Conservation (phyloP, 2,888 invertebrate species). For the Stomorhina lunata region DNA sequence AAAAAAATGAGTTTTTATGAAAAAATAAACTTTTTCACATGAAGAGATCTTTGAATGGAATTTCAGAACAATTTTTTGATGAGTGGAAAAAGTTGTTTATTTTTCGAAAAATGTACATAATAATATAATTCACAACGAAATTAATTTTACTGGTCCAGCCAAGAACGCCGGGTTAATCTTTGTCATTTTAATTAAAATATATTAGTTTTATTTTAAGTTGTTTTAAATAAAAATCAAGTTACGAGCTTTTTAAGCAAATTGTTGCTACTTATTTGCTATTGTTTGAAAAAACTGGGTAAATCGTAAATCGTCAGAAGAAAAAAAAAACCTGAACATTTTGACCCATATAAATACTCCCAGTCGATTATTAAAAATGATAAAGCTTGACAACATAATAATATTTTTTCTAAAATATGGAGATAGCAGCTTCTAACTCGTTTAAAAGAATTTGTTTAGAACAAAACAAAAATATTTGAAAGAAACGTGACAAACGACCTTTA, state of each 20-base stretch:
- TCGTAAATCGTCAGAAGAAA: not conserved
- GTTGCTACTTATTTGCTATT: not conserved
- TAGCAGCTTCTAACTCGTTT: not conserved
- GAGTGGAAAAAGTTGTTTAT: too few species aligned
- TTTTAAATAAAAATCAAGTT: too few species aligned
- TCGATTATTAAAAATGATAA: slow-evolving; percentile 49
- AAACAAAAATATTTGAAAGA: not conserved
- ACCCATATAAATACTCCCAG: slow-evolving; percentile 48
- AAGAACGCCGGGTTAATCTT: too few species aligned
- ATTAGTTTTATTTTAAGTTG: too few species aligned
- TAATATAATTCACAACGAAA: too few species aligned
- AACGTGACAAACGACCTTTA: slow-evolving; percentile 57
- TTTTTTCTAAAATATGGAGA: not conserved
- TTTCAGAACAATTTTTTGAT: too few species aligned
- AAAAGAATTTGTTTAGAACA: slow-evolving; percentile 17
- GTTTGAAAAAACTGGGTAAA: not conserved
- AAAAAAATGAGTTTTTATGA: too few species aligned
- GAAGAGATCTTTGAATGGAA: too few species aligned
- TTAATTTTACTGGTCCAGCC: too few species aligned
- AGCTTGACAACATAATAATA: slow-evolving; percentile 42
- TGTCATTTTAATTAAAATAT: too few species aligned
- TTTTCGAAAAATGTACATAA: too few species aligned
- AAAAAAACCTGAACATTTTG: slow-evolving; percentile 46
- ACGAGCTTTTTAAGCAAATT: slow-evolving; percentile 21
- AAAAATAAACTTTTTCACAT: too few species aligned